Evolutionary conservation across 1,140 invertebrate genomes (phyloP), one percentile per base, ranked within the genome.

Genomic region (Aradophagus sp.): DNA sequence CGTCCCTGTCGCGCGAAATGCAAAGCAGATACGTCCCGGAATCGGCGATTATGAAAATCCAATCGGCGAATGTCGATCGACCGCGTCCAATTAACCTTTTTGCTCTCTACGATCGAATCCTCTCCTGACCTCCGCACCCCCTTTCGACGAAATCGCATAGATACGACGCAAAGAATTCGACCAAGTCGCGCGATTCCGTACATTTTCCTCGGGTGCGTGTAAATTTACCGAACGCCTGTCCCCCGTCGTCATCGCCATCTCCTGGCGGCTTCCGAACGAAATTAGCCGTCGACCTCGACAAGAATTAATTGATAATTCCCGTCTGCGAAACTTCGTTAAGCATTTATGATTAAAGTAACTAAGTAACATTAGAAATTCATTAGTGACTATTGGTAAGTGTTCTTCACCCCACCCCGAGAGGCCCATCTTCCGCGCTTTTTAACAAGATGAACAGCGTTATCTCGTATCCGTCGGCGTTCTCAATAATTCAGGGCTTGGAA

Each of bases 401-500:
- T 8, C 20, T 5, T 11, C 8, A 1, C n/a, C 31, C 5, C 1
- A 5, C 17, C 27, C 31, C 14, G 16, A 41, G 11, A 26, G 32
- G 20, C 20, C 8, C 4, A 23, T 5, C 20, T 23, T 8, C 8
- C 8, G 23, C 15, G 15, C 42, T 55, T 55, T 41, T 20, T 44
- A 34, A 38, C 35, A 20, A 42, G 19, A 29, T 31, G 41, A 53
- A 39, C 14, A 47, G 20, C 13, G 32, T 38, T 67, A 53, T 59
- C 63, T 55, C 19, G 35, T 45, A 48, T 44, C 38, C 41, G 16
- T 1, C 15, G 35, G 38, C 36, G 70, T 53, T 50, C 34, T 59
- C 58, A 44, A 73, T 73, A 69, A 63, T 59, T 56, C 38, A 55
- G 55, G 58, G 66, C 29, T 61, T 74, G 70, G 67, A 77, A 68